phyloP scores from a whole-genome alignment of 2,113 vertebrate species.

The Ceuthmochares aereus region DNA sequence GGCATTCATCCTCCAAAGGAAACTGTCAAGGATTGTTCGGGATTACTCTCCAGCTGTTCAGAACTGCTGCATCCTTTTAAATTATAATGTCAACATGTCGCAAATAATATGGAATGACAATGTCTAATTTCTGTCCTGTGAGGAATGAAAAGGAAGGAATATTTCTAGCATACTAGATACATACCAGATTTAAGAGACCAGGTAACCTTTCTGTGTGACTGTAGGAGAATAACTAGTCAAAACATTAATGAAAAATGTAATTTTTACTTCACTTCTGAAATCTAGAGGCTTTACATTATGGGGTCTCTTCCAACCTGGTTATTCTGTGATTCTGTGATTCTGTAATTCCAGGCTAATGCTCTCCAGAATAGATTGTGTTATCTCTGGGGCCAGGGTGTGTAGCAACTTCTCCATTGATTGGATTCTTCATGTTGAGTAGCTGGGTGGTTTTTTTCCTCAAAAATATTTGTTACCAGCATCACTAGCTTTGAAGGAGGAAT shows the following conservation, averaged over 20 bases:
- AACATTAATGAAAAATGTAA: conserved; percentile 14
- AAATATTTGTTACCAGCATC: background rate
- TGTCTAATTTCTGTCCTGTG: conserved; percentile 70
- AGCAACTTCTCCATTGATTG: background rate
- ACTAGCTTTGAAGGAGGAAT: background rate
- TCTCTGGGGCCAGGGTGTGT: background rate
- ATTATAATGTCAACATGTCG: conserved; percentile 69
- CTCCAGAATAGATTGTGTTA: background rate
- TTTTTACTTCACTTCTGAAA: conserved; percentile 33
- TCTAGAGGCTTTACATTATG: background rate
- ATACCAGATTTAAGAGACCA: conserved; percentile 21
- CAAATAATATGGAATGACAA: conserved; percentile 64
- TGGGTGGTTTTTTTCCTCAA: background rate
- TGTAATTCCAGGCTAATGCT: background rate
- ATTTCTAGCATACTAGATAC: conserved; percentile 43
- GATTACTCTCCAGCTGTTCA: conserved; percentile 75
- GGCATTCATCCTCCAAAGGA: conserved; percentile 68
- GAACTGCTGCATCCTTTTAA: conserved; percentile 70
- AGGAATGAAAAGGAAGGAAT: conserved; percentile 65
- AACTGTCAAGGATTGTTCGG: conserved; percentile 71
- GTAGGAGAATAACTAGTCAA: conserved; percentile 30
- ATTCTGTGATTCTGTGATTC: too few species aligned
- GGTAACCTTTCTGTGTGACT: conserved; percentile 25
- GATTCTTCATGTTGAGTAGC: background rate
- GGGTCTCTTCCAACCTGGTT: too few species aligned